Evolutionary conservation across 2,797 vertebrate genomes (phyloP).

Genomic region (Alauda arvensis): DNA sequence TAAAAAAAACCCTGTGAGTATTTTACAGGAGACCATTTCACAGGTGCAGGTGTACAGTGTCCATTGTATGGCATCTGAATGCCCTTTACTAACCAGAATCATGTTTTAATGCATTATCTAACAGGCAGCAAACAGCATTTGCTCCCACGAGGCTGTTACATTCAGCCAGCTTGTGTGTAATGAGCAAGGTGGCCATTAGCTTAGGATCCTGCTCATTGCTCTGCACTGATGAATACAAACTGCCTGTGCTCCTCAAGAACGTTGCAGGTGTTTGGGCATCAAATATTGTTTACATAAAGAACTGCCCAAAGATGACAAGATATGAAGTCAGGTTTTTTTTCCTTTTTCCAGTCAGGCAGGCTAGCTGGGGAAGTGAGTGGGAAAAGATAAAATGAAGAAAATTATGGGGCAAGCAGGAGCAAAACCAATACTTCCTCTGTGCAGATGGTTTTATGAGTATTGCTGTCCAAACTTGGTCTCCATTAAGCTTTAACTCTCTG

Average conservation of each 20-base stretch:
- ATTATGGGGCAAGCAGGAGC: neutral
- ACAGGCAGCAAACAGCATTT: neutral
- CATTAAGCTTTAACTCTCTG: neutral
- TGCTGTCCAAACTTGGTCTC: neutral
- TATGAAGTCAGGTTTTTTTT: neutral
- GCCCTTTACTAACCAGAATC: conserved; percentile 4
- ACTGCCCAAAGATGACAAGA: neutral
- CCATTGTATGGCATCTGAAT: neutral
- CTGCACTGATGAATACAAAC: neutral
- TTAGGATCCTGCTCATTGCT: neutral
- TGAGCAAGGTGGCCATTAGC: neutral
- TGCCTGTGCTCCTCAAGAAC: neutral
- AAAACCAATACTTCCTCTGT: neutral
- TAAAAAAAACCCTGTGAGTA: neutral
- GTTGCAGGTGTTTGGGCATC: neutral
- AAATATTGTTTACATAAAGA: neutral
- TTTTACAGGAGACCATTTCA: neutral
- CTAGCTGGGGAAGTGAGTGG: neutral
- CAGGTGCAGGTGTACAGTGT: neutral
- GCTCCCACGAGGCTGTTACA: neutral
- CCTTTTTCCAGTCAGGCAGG: neutral
- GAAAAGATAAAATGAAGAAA: neutral
- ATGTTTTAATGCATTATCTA: neutral
- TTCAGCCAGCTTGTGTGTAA: neutral
- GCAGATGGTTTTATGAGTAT: neutral